These are phyloP conservation scores for Mycteria americana DNA, from an alignment of 2,797 vertebrate species.

Conservation along the genomic window DNA sequence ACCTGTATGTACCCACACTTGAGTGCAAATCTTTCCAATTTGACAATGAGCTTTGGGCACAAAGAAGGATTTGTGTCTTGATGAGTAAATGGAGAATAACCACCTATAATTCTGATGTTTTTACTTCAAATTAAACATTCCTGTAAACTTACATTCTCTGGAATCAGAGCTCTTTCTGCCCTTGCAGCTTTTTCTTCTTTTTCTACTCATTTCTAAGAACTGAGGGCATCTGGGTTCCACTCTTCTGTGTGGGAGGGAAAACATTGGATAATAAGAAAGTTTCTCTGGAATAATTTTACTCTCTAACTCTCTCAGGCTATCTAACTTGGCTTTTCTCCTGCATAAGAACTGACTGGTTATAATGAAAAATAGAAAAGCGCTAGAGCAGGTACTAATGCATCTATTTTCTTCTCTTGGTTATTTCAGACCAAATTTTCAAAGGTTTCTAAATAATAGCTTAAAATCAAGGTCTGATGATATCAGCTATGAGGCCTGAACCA, in stretches of 20 bases:
- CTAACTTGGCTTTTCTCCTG: neutral
- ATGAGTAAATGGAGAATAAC: neutral
- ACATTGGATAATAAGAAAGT: conserved; percentile 3
- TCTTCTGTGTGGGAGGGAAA: conserved; percentile 48
- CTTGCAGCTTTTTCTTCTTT: conserved; percentile 83
- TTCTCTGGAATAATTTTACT: conserved; percentile 6
- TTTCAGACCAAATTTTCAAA: neutral
- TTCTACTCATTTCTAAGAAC: conserved; percentile 80
- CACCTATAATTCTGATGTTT: neutral
- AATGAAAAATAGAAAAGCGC: neutral
- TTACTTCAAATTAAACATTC: neutral
- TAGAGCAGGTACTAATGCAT: neutral
- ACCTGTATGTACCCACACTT: neutral
- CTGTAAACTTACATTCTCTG: conserved; percentile 82
- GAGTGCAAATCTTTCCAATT: neutral
- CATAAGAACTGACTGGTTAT: neutral
- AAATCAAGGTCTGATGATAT: neutral
- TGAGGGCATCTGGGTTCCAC: conserved; percentile 19
- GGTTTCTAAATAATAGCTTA: neutral
- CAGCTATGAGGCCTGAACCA: neutral
- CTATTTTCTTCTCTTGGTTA: neutral
- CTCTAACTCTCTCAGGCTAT: neutral
- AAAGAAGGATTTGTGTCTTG: neutral
- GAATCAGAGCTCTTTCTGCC: conserved; percentile 83
- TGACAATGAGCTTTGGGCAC: neutral